phyloP scores from a whole-genome alignment of 1,140 invertebrate species.

The Metaphire vulgaris region DNA sequence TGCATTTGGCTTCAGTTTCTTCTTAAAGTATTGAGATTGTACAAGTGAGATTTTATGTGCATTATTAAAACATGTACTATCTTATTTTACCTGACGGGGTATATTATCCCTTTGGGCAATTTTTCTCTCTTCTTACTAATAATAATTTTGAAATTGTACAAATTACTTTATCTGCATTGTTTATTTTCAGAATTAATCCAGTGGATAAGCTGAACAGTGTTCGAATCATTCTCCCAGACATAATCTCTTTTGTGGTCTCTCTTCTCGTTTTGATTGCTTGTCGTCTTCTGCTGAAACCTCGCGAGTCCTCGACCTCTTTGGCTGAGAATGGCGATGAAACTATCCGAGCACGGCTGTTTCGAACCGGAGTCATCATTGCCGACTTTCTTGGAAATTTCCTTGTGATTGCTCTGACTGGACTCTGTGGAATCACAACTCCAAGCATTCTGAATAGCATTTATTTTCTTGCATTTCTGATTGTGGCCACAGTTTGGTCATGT shows the following conservation, averaged over 20 bases:
- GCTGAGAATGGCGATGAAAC: neutral
- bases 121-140: too few relatives aligned
- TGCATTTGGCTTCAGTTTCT: too few relatives aligned
- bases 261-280: neutral
- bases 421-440: slow-evolving; percentile 16
- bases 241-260: neutral
- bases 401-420: neutral
- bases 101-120: too few relatives aligned
- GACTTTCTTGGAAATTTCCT: neutral
- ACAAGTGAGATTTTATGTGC: too few relatives aligned
- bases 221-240: slow-evolving; percentile 9
- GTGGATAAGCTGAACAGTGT: neutral
- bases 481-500: slow-evolving; percentile 12
- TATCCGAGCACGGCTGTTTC: neutral
- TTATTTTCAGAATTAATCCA: neutral
- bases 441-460: neutral
- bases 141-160: too few relatives aligned
- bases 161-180: too few relatives aligned
- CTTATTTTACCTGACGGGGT: too few relatives aligned
- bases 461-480: slow-evolving; percentile 13
- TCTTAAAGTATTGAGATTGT: too few relatives aligned
- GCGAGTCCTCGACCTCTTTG: neutral
- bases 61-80: too few relatives aligned
- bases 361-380: neutral
- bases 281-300: neutral